phyloP scores from a whole-genome alignment of 2,113 vertebrate species.

The Urocynchramus pylzowi region DNA sequence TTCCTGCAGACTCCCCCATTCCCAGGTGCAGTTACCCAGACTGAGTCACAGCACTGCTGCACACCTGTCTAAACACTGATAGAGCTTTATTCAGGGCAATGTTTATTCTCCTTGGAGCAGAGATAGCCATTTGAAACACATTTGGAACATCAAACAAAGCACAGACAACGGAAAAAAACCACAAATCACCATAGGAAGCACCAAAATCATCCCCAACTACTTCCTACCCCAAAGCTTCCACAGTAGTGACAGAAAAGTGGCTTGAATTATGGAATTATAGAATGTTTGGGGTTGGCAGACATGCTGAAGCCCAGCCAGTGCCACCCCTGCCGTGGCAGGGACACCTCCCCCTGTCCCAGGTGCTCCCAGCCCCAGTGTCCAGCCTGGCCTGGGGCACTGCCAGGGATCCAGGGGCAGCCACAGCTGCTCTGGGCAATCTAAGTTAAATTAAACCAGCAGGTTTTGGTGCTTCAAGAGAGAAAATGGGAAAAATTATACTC shows the following conservation, averaged over 20 bases:
- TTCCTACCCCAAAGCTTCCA: not conserved
- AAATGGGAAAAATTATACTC: fast-evolving
- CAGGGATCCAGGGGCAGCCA: not conserved
- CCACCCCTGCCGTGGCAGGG: not conserved
- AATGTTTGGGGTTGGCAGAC: not conserved
- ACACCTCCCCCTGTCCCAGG: not conserved
- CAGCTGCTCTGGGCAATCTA: not conserved
- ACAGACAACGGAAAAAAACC: not conserved
- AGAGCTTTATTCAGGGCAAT: not conserved
- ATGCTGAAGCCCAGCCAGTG: fast-evolving
- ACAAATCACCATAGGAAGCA: not conserved
- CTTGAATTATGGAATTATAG: not conserved
- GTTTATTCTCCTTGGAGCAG: not conserved
- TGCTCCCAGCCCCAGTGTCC: not conserved
- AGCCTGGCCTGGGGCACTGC: fast-evolving
- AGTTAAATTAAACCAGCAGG: not conserved
- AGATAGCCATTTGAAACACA: not conserved
- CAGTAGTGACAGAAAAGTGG: not conserved
- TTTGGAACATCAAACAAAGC: not conserved
- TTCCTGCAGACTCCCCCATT: fast-evolving
- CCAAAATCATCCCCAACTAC: not conserved
- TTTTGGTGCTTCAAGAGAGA: not conserved
- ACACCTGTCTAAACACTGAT: not conserved
- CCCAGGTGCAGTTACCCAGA: fast-evolving
- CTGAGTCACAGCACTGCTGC: not conserved